Evolutionary conservation across 2,797 vertebrate genomes (phyloP).

Genomic region (Enteromius trimaculatus): DNA sequence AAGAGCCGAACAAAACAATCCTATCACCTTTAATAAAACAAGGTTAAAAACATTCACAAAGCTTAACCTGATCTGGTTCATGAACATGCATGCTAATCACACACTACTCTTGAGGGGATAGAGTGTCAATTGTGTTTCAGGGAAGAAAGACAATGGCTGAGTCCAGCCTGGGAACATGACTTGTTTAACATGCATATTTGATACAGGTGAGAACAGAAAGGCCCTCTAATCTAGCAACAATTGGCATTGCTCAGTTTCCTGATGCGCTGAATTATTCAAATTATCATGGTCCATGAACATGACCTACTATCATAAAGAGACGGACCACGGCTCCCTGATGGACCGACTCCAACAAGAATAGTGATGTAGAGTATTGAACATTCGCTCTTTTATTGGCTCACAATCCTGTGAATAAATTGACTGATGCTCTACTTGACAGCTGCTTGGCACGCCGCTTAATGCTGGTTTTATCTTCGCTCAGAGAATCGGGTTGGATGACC

Average conservation of each 20-base stretch:
- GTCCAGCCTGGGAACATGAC: constrained; percentile 68
- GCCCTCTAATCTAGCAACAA: constrained; percentile 42
- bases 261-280: constrained; percentile 72
- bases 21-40: constrained; percentile 11
- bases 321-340: constrained; percentile 39
- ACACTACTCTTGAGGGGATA: constrained; percentile 34
- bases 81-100: constrained; percentile 11
- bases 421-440: background rate
- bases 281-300: constrained; percentile 60
- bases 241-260: constrained; percentile 61
- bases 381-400: background rate
- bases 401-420: constrained; percentile 9
- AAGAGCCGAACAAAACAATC: background rate
- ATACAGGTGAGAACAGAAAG: constrained; percentile 63
- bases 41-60: constrained; percentile 3
- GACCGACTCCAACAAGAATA: constrained; percentile 54
- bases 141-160: constrained; percentile 66
- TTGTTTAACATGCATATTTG: constrained; percentile 73
- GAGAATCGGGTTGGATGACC: background rate
- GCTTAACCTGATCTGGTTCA: background rate
- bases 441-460: background rate
- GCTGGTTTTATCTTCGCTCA: constrained; percentile 5
- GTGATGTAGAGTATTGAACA: constrained; percentile 38
- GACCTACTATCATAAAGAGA: constrained; percentile 70
- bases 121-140: constrained; percentile 47